Conservation (phyloP, 2,888 invertebrate species). For the Noctua comes region DNA sequence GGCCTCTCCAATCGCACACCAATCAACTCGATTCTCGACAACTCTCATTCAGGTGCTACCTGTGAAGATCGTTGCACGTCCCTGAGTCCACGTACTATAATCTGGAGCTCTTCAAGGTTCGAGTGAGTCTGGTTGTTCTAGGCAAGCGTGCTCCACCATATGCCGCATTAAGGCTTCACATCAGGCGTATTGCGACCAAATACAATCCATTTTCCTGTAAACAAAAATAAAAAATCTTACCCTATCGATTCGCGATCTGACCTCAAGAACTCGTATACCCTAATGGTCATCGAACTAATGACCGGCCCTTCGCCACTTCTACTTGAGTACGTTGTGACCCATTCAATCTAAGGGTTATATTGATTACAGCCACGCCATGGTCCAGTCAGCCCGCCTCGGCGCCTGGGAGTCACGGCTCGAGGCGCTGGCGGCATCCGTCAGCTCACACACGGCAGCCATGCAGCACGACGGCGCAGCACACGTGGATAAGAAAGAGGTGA, state of each 20-base stretch:
- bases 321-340: not conserved
- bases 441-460: slow-evolving; percentile 94
- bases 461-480: slow-evolving; percentile 93
- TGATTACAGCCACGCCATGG: slow-evolving; percentile 93
- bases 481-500: slow-evolving; percentile 92
- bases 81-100: not conserved
- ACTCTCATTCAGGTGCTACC: not conserved
- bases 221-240: not conserved
- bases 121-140: not conserved
- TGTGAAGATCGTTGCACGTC: not conserved
- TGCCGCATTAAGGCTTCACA: not conserved
- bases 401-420: slow-evolving; percentile 98
- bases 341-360: too few species aligned
- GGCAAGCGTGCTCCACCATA: not conserved
- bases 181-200: not conserved
- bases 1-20: not conserved
- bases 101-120: not conserved
- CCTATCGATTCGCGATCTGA: not conserved
- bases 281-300: not conserved
- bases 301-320: not conserved
- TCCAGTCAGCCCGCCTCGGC: slow-evolving; percentile 97
- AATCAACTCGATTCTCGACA: not conserved
- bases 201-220: not conserved
- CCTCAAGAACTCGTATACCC: not conserved
- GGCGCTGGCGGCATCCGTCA: slow-evolving; percentile 95